A percentile compares a stretch with the other conserved stretches of the same genome.
phyloP scores from a whole-genome alignment of 2,113 vertebrate genomes.

The Hystrix cristata region DNA sequence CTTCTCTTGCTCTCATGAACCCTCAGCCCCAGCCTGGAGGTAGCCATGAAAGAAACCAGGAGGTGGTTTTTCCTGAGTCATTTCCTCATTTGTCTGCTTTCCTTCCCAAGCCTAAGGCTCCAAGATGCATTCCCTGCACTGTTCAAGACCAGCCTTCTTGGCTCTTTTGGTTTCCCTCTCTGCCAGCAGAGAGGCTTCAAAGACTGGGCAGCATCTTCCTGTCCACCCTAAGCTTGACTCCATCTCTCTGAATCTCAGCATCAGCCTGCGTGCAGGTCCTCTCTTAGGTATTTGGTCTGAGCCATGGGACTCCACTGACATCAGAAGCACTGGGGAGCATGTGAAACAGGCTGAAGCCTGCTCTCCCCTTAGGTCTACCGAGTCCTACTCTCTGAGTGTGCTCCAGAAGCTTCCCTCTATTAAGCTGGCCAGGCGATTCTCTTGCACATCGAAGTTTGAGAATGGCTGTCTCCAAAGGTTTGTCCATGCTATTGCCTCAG shows the following conservation, averaged over 20 bases:
- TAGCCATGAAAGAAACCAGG: neutral
- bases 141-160: neutral
- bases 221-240: neutral
- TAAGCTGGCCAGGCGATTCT: neutral
- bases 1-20: neutral
- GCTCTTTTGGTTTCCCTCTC: neutral
- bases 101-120: neutral
- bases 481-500: neutral
- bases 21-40: neutral
- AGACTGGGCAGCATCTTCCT: neutral
- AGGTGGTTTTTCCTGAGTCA: neutral
- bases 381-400: rapidly evolving
- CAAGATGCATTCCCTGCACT: neutral
- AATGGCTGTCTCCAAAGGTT: neutral
- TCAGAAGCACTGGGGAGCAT: neutral
- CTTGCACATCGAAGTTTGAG: neutral
- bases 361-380: neutral
- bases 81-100: neutral
- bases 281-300: neutral
- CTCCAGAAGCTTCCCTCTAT: neutral
- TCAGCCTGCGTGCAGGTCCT: neutral
- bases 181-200: neutral
- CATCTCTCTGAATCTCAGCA: neutral
- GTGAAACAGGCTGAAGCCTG: neutral
- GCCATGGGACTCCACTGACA: neutral